Evolutionary conservation across 92 coral and sea anemone species (phyloP), one percentile per base, ranked within the genome.

Genomic region (Zoanthus sociatus): DNA sequence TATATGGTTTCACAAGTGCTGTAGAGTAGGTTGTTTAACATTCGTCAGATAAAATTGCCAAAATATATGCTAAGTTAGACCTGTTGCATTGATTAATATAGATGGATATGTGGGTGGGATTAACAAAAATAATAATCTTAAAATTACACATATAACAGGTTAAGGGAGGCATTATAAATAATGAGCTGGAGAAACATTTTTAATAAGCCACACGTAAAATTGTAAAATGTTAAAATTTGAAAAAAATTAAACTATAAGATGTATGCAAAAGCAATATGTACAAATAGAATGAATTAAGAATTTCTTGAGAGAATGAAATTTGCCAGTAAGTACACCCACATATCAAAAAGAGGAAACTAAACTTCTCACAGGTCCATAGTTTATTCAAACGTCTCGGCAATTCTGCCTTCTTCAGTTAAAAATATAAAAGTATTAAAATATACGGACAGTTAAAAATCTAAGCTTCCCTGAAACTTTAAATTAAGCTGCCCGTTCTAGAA

Each of bases 401-500:
- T 26, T 26, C 26, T 26, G 26, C 26, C 26, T 26, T 26, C 26
- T 60, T 60, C 67, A 60, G 20, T 14, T 60, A 3, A 14, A 60
- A 14, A n/a, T 60, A 20, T 15, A 13, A 20, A 13, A 13, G 20
- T 20, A 13, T 6, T 60, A 6, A 60, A 60, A 20, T 26, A 26
- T 26, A 26, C 26, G 26, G 26, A 26, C 26, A 26, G 26, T 26
- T 26, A 26, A 26, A 26, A 26, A 26, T 26, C 26, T 26, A 18
- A 0, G 16, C 68, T 61, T 30, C 68, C 68, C 68, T 2, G 17
- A 61, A 61, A 61, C 68, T 61, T 61, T 30, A 61, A 30, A 16
- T 61, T 61, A 61, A 61, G 68, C 68, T 61, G 68, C 26, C 68
- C 68, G n/a, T 61, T 61, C 26, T 61, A 61, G 68, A 61, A 61